A percentile compares a stretch with the other conserved stretches of the same genome.
These are phyloP conservation scores for Vanessa tameamea DNA, from an alignment of 1,140 invertebrate genomes.

Conservation along the genomic window DNA sequence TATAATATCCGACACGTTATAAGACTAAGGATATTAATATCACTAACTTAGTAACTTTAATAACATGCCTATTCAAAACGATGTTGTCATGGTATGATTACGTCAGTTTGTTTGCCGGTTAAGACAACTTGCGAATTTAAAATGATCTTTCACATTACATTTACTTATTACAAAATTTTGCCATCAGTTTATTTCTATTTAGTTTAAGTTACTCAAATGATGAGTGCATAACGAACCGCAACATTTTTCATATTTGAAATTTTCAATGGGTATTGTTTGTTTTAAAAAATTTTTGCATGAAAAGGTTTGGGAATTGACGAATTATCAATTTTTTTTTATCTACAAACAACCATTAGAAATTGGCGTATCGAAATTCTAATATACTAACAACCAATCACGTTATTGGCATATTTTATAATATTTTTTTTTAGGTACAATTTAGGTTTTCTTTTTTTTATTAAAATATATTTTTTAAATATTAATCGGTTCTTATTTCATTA, in stretches of 20 bases:
- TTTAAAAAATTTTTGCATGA: background rate
- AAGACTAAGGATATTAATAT: constrained; percentile 13
- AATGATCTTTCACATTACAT: constrained; percentile 22
- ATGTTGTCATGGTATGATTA: constrained; percentile 66
- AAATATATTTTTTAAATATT: too few species aligned
- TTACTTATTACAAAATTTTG: constrained; percentile 8
- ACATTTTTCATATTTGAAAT: constrained; percentile 12
- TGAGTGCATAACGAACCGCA: background rate
- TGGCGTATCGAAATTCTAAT: background rate
- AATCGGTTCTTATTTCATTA: too few species aligned
- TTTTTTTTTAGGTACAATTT: too few species aligned
- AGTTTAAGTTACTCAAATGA: background rate
- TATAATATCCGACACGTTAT: constrained; percentile 20
- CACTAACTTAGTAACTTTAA: constrained; percentile 7
- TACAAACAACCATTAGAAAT: background rate
- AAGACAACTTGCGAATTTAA: constrained; percentile 3
- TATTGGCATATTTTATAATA: too few species aligned
- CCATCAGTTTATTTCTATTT: constrained; percentile 6
- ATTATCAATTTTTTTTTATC: background rate
- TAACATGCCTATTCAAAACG: constrained; percentile 30
- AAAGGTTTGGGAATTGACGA: background rate
- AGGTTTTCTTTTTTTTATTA: too few species aligned
- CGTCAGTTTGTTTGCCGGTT: constrained; percentile 48
- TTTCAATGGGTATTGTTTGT: background rate
- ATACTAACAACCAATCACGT: background rate